Conservation (phyloP, 1,140 invertebrate species). For the Melipona quadrifasciata region DNA sequence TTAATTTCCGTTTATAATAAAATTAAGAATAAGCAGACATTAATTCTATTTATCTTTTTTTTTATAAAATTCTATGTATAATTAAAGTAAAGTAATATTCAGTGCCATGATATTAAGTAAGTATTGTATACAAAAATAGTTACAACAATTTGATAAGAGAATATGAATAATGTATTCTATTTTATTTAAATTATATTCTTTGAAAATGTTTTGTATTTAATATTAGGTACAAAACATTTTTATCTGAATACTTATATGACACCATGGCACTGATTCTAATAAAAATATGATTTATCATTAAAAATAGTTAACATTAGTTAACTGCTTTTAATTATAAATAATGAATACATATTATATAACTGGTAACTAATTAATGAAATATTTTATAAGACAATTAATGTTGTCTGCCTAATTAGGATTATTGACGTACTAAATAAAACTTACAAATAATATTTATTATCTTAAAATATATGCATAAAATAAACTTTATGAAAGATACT, state of each 20-base stretch:
- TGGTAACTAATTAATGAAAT: slow-evolving; percentile 18
- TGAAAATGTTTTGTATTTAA: slow-evolving; percentile 20
- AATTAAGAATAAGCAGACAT: slow-evolving; percentile 31
- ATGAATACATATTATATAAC: slow-evolving; percentile 29
- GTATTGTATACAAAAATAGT: background rate
- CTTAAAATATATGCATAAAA: slow-evolving; percentile 30
- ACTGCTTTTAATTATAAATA: slow-evolving; percentile 11
- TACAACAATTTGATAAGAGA: background rate
- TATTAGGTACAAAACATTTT: background rate
- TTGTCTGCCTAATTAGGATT: background rate
- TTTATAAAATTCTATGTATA: slow-evolving; percentile 2
- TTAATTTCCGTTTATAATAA: slow-evolving; percentile 33
- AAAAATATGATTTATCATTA: slow-evolving; percentile 34
- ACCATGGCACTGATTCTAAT: slow-evolving; percentile 26
- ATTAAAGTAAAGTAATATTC: slow-evolving; percentile 27
- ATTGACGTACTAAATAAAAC: slow-evolving; percentile 23
- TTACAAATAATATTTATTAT: background rate
- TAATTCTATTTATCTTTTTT: slow-evolving; percentile 19
- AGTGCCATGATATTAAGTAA: slow-evolving; percentile 41
- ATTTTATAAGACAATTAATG: slow-evolving; percentile 33
- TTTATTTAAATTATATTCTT: slow-evolving; percentile 17
- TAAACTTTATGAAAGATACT: slow-evolving; percentile 41
- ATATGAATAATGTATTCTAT: background rate
- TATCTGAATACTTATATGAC: background rate
- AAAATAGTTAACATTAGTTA: background rate